Evolutionary conservation across 2,113 vertebrate genomes (phyloP).

Genomic region (Pteronura brasiliensis): DNA sequence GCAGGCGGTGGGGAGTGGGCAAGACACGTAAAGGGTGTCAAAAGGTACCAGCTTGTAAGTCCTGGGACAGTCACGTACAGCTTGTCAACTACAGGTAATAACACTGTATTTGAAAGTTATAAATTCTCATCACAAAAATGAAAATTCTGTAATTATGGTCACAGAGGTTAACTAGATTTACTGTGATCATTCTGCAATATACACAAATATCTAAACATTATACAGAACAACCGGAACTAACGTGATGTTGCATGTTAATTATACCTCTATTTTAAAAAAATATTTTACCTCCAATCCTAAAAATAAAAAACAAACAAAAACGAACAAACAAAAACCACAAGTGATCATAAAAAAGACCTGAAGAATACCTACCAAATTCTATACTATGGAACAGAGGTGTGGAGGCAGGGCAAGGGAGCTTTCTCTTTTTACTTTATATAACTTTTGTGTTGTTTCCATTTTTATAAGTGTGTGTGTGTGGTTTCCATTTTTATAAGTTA

Average conservation of each 20-base stretch:
- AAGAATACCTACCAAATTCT: background rate
- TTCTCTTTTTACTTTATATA: background rate
- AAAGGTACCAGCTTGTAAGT: background rate
- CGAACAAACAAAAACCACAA: background rate
- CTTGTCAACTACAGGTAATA: background rate
- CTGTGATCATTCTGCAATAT: background rate
- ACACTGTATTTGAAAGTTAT: background rate
- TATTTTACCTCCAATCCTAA: background rate
- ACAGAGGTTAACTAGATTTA: background rate
- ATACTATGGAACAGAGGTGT: background rate
- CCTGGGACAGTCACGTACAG: background rate
- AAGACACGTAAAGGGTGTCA: background rate
- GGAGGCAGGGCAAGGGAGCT: background rate
- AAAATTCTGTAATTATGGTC: background rate
- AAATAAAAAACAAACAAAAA: background rate
- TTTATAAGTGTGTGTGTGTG: background rate
- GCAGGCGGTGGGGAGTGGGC: fast-evolving
- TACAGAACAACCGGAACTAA: background rate
- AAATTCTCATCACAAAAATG: background rate
- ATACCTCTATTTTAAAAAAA: background rate
- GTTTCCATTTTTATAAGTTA: background rate
- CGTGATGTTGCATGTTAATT: background rate
- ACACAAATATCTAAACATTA: background rate
- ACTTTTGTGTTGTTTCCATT: background rate
- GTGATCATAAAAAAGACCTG: background rate